phyloP scores from a whole-genome alignment of 2,797 vertebrate genomes.

The Okamejei kenojei region DNA sequence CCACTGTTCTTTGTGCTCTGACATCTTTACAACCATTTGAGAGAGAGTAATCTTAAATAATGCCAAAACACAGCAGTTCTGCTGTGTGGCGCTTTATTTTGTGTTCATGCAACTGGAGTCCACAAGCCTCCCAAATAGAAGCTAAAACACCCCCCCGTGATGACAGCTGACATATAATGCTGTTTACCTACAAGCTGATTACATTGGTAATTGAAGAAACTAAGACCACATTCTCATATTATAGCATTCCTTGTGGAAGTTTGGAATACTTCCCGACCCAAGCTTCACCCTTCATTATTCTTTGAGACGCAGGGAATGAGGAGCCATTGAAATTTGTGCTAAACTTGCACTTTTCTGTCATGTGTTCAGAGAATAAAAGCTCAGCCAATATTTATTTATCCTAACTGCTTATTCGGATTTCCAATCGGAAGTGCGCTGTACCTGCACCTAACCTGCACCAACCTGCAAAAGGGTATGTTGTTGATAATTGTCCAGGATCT shows the following conservation, averaged over 20 bases:
- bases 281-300: neutral
- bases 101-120: neutral
- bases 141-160: neutral
- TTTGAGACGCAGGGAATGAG: neutral
- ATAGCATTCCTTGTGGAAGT: neutral
- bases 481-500: too few relatives aligned
- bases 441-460: too few relatives aligned
- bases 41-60: too few relatives aligned
- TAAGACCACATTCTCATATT: neutral
- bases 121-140: neutral
- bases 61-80: too few relatives aligned
- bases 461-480: too few relatives aligned
- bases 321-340: neutral
- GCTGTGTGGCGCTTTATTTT: neutral
- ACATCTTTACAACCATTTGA: too few relatives aligned
- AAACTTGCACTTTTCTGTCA: neutral
- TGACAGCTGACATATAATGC: neutral
- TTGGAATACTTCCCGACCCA: neutral
- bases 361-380: neutral
- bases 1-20: too few relatives aligned
- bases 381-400: neutral
- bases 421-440: neutral
- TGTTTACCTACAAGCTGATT: neutral
- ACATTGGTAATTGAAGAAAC: neutral
- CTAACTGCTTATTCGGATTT: neutral